phyloP scores from a whole-genome alignment of 2,797 vertebrate genomes.

The Carapus acus region DNA sequence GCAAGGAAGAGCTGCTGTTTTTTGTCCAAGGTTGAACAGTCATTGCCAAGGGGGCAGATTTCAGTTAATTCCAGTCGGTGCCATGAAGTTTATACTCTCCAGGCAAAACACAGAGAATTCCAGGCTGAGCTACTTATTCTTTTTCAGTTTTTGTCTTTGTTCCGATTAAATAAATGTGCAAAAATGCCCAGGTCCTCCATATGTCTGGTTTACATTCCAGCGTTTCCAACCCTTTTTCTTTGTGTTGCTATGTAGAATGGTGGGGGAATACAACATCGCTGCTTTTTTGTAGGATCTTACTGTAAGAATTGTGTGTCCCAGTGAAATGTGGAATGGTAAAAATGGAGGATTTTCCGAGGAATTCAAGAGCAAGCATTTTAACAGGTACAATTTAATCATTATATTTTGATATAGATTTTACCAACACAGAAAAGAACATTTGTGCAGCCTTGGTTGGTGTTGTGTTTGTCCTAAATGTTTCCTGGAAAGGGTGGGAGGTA shows the following conservation, averaged over 20 bases:
- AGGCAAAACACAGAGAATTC: constrained; percentile 22
- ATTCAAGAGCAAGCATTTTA: no score
- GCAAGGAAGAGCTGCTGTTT: constrained; percentile 36
- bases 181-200: constrained; percentile 7
- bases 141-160: constrained; percentile 7
- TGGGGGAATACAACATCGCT: no score
- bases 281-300: no score
- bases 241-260: no score
- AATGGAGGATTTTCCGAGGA: no score
- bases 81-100: constrained; percentile 21
- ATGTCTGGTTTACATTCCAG: not conserved
- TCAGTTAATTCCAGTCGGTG: constrained; percentile 33
- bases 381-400: no score
- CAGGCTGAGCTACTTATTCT: no score
- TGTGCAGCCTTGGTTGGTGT: not conserved
- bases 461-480: not conserved
- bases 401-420: no score
- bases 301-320: no score
- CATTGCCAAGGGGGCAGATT: constrained; percentile 40
- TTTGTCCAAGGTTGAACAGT: constrained; percentile 43
- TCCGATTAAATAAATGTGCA: constrained; percentile 27
- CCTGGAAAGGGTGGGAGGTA: not conserved
- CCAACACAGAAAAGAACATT: not conserved
- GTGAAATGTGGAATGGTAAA: no score
- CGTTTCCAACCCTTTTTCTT: no score